Conservation (phyloP, 1,140 invertebrate species). For the Oryctes rhinoceros region DNA sequence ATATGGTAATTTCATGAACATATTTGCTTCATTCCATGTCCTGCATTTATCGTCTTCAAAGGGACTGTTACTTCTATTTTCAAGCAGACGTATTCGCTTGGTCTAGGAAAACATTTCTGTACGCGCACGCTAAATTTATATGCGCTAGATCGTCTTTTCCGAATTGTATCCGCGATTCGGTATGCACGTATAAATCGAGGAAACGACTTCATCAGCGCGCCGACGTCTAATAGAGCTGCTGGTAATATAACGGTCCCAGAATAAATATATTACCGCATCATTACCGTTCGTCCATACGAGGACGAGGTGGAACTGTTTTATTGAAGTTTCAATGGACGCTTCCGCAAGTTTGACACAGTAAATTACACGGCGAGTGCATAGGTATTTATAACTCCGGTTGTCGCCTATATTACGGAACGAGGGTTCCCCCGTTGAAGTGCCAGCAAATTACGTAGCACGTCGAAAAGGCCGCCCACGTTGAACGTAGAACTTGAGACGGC, state of each 20-base stretch:
- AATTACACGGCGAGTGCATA: conserved; percentile 7
- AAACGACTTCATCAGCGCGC: not conserved
- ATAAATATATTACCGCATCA: conserved; percentile 17
- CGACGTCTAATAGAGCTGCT: not conserved
- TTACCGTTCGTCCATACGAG: not conserved
- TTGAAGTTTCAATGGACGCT: conserved; percentile 5
- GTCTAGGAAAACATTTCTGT: too few relatives aligned
- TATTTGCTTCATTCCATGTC: too few relatives aligned
- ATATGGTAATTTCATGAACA: too few relatives aligned
- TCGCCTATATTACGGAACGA: not conserved
- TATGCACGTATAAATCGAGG: too few relatives aligned
- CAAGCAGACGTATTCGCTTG: too few relatives aligned
- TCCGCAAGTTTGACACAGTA: conserved; percentile 5
- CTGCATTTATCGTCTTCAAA: too few relatives aligned
- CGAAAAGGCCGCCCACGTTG: not conserved
- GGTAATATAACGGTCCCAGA: not conserved
- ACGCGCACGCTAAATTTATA: too few relatives aligned
- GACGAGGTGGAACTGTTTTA: not conserved
- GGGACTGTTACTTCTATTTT: too few relatives aligned
- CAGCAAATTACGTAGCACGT: conserved; percentile 1
- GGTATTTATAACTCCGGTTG: not conserved
- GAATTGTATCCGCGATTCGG: too few relatives aligned
- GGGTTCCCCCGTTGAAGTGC: not conserved
- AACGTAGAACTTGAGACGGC: conserved; percentile 2
- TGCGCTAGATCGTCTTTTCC: too few relatives aligned